Base-by-base conservation (phyloP, 30 jellyfish, hydroid and myxozoan species). In the Cassiopea andromeda region DNA sequence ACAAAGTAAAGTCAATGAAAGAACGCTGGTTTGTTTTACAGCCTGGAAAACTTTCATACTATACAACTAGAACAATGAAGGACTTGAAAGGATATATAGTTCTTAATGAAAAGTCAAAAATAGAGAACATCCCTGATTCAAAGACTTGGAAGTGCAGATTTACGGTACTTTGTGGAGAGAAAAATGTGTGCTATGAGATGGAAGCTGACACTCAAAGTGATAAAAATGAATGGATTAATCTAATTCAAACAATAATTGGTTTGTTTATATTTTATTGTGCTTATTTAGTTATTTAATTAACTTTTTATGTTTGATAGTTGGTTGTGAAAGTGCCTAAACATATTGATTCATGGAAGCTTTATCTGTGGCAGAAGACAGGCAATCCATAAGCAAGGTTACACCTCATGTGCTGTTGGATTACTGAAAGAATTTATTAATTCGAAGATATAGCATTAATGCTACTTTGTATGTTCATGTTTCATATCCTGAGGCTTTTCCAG, bases 211-310 rank as follows among this genome's bases (percentile, higher is more conserved):
- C 88, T 17, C 97, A 83, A 38, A 94, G 93, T 60, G 89, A 94
- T 9, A 96, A 86, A 50, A 96, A 96, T 89, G 99, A 96, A 73
- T 96, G 99, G 99, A 85, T 96, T 50, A 77, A 97, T 13, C 81
- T 87, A 1, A 90, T 96, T 17, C 98, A 92, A 72, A 80, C 79
- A 69, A 84, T 95, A 89, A 96, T 96, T 64, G 99, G 99, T 96
- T 66, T 10, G 79, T 64, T 17, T 27, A 27, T 27, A 27, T 27
- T 27, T 27, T 27, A 27, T 27, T 27, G 38, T 27, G 38, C 38
- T 27, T 27, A 27, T 27, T 27, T 27, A 27, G 38, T 27, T 27
- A 27, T 27, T 27, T 27, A 27, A 27, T 27, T 27, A 27, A 27
- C 38, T 27, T 0, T 27, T 0, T 27, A 27, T 27, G 38, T 27